Conservation (phyloP, 2,888 invertebrate genomes). For the Dryocosmus kuriphilus region DNA sequence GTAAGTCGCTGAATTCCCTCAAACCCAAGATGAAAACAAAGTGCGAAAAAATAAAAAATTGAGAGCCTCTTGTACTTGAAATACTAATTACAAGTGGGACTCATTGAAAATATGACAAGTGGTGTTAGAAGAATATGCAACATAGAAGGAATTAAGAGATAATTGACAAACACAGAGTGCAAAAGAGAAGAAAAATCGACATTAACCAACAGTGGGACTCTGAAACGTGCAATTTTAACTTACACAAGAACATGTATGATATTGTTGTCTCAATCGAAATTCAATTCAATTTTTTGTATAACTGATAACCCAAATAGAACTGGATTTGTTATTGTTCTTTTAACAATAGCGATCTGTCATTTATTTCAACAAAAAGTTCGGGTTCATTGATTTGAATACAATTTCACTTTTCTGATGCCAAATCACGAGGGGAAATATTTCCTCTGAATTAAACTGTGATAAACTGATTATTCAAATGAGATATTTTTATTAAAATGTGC, state of each 20-base stretch:
- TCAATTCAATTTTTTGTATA: background rate
- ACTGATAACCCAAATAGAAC: too few species aligned
- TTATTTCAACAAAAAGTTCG: background rate
- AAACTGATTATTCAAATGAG: background rate
- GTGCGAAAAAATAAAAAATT: background rate
- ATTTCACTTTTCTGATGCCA: background rate
- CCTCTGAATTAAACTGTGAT: background rate
- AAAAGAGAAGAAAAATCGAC: background rate
- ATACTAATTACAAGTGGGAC: constrained; percentile 12
- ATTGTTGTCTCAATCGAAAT: background rate
- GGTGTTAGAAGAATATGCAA: background rate
- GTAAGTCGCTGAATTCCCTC: background rate
- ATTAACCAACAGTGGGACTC: background rate
- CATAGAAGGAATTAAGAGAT: background rate
- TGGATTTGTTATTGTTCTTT: background rate
- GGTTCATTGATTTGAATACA: background rate
- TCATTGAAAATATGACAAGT: background rate
- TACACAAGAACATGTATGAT: background rate
- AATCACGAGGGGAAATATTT: background rate
- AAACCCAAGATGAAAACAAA: background rate
- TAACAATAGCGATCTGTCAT: background rate
- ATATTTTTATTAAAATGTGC: background rate
- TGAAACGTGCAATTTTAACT: constrained; percentile 5
- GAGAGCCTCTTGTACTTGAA: constrained; percentile 7
- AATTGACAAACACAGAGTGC: background rate